A percentile compares a stretch with the other conserved stretches of the same genome.
Evolutionary conservation across 2,113 vertebrate genomes (phyloP).

Genomic region (Struthidea cinerea): DNA sequence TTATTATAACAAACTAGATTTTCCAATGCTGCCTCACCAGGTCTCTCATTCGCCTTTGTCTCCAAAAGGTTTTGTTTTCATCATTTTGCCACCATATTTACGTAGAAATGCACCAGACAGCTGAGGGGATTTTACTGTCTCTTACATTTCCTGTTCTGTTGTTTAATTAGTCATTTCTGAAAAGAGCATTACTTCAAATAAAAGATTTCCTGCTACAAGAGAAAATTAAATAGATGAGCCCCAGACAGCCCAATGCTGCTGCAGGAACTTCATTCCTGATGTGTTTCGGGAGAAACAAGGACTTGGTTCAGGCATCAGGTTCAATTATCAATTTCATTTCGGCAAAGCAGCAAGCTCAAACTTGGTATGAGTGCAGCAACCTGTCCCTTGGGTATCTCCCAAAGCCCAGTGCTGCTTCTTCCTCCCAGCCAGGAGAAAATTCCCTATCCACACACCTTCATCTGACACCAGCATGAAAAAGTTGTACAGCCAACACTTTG

Average conservation of each 20-base stretch:
- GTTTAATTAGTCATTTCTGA: conserved; percentile 29
- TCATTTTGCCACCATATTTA: conserved; percentile 26
- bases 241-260: neutral
- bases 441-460: neutral
- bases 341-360: neutral
- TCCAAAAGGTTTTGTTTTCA: neutral
- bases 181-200: neutral
- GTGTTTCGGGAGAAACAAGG: neutral
- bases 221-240: neutral
- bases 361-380: neutral
- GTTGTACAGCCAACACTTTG: neutral
- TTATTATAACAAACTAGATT: conserved; percentile 9
- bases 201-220: neutral
- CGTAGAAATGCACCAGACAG: neutral
- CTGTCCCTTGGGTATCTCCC: neutral
- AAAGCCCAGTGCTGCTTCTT: neutral
- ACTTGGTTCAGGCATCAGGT: neutral
- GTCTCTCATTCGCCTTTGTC: neutral
- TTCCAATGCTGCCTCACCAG: neutral
- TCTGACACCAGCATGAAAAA: neutral
- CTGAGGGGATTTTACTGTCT: conserved; percentile 30
- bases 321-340: neutral
- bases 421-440: neutral
- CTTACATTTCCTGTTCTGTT: conserved; percentile 17
- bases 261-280: neutral